Conservation (phyloP, 2,888 invertebrate genomes). For the Idaea dimidiata region DNA sequence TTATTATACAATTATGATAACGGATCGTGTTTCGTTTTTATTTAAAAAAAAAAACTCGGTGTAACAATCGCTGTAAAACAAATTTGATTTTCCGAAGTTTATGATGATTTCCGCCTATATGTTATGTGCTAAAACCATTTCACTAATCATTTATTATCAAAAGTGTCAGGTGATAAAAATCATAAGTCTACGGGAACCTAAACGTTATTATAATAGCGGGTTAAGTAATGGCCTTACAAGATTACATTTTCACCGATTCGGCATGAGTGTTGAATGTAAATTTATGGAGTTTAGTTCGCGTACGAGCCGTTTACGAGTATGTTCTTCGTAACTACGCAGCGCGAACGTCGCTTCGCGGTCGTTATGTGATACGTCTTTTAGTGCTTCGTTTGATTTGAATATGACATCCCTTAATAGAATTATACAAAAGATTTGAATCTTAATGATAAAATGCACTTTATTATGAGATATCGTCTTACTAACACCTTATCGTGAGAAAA, state of each 20-base stretch:
- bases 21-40: too few relatives aligned
- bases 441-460: too few relatives aligned
- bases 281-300: constrained; percentile 11
- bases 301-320: constrained; percentile 5
- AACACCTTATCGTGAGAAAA: too few relatives aligned
- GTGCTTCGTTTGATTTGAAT: background rate
- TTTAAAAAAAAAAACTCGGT: too few relatives aligned
- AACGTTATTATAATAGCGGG: constrained; percentile 10
- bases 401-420: too few relatives aligned
- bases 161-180: background rate
- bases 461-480: too few relatives aligned
- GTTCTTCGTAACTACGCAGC: constrained; percentile 2
- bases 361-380: background rate
- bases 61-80: too few relatives aligned
- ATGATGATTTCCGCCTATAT: too few relatives aligned
- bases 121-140: too few relatives aligned
- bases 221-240: constrained; percentile 13
- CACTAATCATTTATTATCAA: background rate
- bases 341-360: background rate
- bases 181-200: background rate
- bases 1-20: too few relatives aligned
- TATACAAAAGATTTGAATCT: too few relatives aligned
- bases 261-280: constrained; percentile 9
- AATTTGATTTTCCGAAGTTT: too few relatives aligned
- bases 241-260: constrained; percentile 9